Base-by-base conservation (phyloP, 1,140 invertebrate genomes). In the Drosophila nigromelanica region DNA sequence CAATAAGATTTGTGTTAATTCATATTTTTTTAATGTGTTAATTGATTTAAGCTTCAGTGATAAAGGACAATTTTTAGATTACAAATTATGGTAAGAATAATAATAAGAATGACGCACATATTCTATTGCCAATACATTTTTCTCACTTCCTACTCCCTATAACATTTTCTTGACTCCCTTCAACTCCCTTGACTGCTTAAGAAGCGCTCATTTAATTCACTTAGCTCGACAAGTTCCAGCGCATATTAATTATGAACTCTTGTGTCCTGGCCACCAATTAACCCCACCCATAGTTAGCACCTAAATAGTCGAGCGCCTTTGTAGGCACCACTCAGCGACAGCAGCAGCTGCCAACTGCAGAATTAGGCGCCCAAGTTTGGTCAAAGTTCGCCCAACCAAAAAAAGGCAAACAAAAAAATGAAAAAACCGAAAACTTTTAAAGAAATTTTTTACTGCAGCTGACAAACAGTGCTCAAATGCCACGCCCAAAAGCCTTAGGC, bases 161-260 rank as follows among this genome's bases (percentile, higher is more conserved):
- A 4, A 27, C 5, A 12, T 7, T 45, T 24, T 15, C 11, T 5
- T 8, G 3, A 12, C 8, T 8, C 18, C 10, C 0, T 33, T 33
- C 18, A 47, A 12, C 15, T 47, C 21, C 15, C 10, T 10, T 24
- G 5, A n/a, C 24, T 33, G 12, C 15, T 18, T 14, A 63, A 51
- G 48, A 21, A 56, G 60, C 64, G 40, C 66, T 80, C 64, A 75
- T 81, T 86, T 78, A 64, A 85, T 86, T 85, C 63, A 86, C 74
- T 85, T 78, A 75, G 42, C 42, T 51, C 6, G 42, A 18, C 62
- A 78, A 80, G 56, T 71, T 86, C 58, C 43, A 51, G 66, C 51
- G 61, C 69, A 72, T 78, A 75, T 89, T 78, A 89, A 89, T 86
- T 78, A 82, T 73, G 58, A 62, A 52, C 47, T 50, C 40, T 21